Conservation (phyloP, 2,888 invertebrate genomes). For the Drosophila suboccidentalis region DNA sequence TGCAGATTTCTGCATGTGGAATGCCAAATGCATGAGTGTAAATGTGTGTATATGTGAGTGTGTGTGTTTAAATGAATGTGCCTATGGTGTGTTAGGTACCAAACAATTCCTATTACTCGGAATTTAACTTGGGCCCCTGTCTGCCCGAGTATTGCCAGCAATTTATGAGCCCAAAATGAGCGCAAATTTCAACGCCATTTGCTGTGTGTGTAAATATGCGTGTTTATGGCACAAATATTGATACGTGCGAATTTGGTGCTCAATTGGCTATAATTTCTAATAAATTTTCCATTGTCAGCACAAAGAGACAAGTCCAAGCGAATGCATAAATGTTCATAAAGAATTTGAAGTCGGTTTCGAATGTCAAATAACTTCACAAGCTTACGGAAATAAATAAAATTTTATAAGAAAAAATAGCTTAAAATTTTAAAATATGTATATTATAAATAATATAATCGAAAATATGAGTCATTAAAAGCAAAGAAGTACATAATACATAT, state of each 20-base stretch:
- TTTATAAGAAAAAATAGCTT: too few species aligned
- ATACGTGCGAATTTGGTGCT: conserved; percentile 46
- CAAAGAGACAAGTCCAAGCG: conserved; percentile 16
- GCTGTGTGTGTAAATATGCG: conserved; percentile 24
- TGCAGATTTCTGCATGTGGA: conserved; percentile 37
- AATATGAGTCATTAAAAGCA: neutral
- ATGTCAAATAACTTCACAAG: neutral
- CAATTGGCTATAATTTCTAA: conserved; percentile 64
- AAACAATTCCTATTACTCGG: conserved; percentile 29
- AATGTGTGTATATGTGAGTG: conserved; percentile 15
- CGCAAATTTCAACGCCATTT: conserved; percentile 48
- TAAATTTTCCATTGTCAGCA: conserved; percentile 58
- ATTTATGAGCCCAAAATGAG: conserved; percentile 74
- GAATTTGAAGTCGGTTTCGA: conserved; percentile 1
- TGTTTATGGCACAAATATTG: conserved; percentile 21
- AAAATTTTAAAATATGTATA: too few species aligned
- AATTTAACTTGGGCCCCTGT: conserved; percentile 30
- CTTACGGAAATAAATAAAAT: too few species aligned
- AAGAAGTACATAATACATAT: neutral
- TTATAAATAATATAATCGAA: neutral
- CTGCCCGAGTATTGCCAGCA: conserved; percentile 51
- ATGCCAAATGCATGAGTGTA: conserved; percentile 40
- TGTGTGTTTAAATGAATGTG: conserved; percentile 1
- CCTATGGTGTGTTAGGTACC: conserved; percentile 5
- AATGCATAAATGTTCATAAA: conserved; percentile 2